These are phyloP conservation scores for Lacanobia oleracea DNA, from an alignment of 2,888 invertebrate genomes.

Conservation along the genomic window DNA sequence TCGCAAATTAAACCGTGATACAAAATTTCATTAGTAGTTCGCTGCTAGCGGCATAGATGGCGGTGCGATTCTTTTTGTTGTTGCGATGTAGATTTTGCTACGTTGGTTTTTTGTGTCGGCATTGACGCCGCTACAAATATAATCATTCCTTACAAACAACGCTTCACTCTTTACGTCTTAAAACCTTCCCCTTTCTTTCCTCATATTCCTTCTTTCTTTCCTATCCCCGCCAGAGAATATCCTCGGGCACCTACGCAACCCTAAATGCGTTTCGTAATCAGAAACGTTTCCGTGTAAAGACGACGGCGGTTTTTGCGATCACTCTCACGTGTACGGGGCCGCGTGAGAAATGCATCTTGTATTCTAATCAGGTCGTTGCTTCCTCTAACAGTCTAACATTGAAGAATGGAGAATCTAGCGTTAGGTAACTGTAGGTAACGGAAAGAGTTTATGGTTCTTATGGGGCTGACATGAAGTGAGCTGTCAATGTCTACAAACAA, in stretches of 20 bases:
- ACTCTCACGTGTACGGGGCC: conserved; percentile 68
- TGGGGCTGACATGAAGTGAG: background rate
- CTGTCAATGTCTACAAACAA: too few species aligned
- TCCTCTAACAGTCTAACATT: conserved; percentile 48
- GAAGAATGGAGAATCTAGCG: conserved; percentile 36
- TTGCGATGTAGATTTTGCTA: too few species aligned
- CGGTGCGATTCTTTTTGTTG: too few species aligned
- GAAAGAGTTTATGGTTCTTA: background rate
- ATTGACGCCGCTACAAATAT: too few species aligned
- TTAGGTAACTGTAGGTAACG: conserved; percentile 33
- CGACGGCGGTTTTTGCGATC: conserved; percentile 70
- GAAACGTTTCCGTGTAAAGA: conserved; percentile 71
- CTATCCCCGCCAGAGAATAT: background rate
- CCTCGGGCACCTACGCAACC: conserved; percentile 47
- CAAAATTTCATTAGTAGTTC: too few species aligned
- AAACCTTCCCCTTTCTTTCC: background rate
- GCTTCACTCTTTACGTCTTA: background rate
- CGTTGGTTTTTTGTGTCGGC: too few species aligned
- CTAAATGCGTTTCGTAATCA: conserved; percentile 64
- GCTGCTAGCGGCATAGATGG: too few species aligned
- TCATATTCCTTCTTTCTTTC: background rate
- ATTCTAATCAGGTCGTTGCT: conserved; percentile 76
- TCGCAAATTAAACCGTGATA: too few species aligned
- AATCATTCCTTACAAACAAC: background rate
- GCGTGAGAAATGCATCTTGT: conserved; percentile 79